Evolutionary conservation across 1,140 invertebrate species (phyloP).

Genomic region (Tetramorium parvispinum): DNA sequence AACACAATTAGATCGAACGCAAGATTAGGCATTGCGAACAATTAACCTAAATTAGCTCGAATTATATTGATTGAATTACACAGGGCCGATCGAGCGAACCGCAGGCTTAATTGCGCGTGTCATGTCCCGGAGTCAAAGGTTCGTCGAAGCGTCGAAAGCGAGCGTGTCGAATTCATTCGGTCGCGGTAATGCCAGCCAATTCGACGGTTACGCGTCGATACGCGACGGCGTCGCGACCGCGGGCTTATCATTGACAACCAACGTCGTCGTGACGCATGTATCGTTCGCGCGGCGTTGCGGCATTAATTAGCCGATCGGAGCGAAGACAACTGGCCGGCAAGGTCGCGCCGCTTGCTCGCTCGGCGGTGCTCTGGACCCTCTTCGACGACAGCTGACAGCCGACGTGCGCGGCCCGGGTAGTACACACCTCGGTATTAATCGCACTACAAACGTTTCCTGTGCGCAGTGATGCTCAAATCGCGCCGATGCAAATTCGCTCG

Average conservation of each 20-base stretch:
- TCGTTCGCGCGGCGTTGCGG: slow-evolving; percentile 65
- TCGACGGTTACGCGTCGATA: not conserved
- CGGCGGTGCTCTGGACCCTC: slow-evolving; percentile 71
- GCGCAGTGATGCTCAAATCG: slow-evolving; percentile 78
- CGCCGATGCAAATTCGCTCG: slow-evolving; percentile 25
- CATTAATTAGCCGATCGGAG: slow-evolving; percentile 80
- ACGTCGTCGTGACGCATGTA: slow-evolving; percentile 43
- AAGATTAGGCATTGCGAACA: slow-evolving; percentile 58
- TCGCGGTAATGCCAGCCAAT: not conserved
- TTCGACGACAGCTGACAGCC: slow-evolving; percentile 80
- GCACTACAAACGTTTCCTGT: slow-evolving; percentile 83
- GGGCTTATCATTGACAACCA: slow-evolving; percentile 49
- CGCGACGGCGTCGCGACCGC: slow-evolving; percentile 3
- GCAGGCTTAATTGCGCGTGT: slow-evolving; percentile 64
- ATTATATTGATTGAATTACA: slow-evolving; percentile 74
- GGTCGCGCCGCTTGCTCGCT: slow-evolving; percentile 73
- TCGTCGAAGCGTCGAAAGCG: slow-evolving; percentile 27
- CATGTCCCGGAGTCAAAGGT: slow-evolving; percentile 48
- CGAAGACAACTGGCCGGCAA: slow-evolving; percentile 80
- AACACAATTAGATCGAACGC: slow-evolving; percentile 60
- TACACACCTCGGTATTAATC: slow-evolving; percentile 83
- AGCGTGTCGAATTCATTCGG: not conserved
- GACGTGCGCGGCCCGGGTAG: slow-evolving; percentile 82
- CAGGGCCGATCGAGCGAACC: slow-evolving; percentile 55
- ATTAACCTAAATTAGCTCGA: slow-evolving; percentile 68